These are phyloP conservation scores for Eretmochelys imbricata DNA, from an alignment of 2,113 vertebrate genomes.

Conservation along the genomic window DNA sequence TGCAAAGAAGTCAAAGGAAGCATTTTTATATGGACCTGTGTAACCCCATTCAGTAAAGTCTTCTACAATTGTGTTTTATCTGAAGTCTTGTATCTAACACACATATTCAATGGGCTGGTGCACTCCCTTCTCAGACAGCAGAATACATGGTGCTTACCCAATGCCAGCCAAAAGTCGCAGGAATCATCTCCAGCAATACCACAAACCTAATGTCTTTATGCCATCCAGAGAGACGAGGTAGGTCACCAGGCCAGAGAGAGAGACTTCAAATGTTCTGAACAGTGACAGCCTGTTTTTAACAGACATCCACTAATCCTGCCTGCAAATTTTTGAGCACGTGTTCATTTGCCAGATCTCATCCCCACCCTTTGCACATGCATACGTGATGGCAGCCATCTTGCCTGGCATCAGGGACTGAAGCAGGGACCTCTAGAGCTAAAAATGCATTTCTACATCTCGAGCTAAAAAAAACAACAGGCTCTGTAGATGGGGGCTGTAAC, in stretches of 20 bases:
- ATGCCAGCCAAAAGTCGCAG: neutral
- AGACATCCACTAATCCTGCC: neutral
- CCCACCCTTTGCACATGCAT: neutral
- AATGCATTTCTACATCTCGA: neutral
- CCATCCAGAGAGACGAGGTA: neutral
- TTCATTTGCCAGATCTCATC: neutral
- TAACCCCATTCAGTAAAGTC: neutral
- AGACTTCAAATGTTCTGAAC: neutral
- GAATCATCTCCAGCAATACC: neutral
- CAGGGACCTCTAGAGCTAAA: neutral
- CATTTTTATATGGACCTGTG: rapidly evolving
- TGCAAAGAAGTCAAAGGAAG: neutral
- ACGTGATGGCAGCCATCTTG: neutral
- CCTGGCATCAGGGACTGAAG: neutral
- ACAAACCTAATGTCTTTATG: neutral
- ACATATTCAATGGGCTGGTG: neutral
- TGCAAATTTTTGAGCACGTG: neutral
- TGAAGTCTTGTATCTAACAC: neutral
- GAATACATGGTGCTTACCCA: neutral
- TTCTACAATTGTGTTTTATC: neutral
- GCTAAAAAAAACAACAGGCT: neutral
- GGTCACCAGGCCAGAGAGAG: neutral
- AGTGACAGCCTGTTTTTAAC: neutral
- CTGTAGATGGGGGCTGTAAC: neutral
- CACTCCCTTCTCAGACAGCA: neutral